Percentiles rank a stretch among this genome's conserved stretches.
Evolutionary conservation across 1,140 invertebrate genomes (phyloP).

Genomic region (Arion vulgaris): DNA sequence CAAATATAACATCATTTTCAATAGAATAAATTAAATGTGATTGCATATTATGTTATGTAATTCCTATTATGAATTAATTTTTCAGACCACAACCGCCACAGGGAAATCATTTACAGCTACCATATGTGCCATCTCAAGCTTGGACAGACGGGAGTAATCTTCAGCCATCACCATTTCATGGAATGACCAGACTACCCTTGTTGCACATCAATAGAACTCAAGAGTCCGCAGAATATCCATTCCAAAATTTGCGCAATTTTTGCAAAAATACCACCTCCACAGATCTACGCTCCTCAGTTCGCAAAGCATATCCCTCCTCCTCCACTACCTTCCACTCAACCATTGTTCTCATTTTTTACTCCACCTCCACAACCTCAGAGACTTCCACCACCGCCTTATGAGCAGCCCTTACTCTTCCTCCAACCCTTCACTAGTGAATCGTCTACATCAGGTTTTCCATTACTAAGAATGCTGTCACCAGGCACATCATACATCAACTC

Average conservation of each 20-base stretch:
- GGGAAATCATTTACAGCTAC: slow-evolving; percentile 22
- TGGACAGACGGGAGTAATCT: neutral
- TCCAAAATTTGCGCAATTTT: slow-evolving; percentile 19
- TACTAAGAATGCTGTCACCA: slow-evolving; percentile 23
- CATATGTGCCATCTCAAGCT: slow-evolving; percentile 23
- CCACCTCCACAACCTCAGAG: neutral
- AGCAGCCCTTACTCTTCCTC: neutral
- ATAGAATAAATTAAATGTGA: too few species aligned
- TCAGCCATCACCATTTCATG: neutral
- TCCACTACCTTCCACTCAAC: neutral
- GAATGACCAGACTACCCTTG: slow-evolving; percentile 48
- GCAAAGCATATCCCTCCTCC: neutral
- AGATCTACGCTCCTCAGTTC: neutral
- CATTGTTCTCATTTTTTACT: slow-evolving; percentile 4
- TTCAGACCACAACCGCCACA: neutral
- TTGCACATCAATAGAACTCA: slow-evolving; percentile 47
- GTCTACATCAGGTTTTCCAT: slow-evolving; percentile 41
- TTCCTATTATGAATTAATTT: neutral
- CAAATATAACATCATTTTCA: too few species aligned
- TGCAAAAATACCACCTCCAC: neutral
- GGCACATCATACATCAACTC: neutral
- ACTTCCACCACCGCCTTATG: slow-evolving; percentile 30
- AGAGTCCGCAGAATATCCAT: slow-evolving; percentile 30
- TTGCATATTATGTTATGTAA: too few species aligned
- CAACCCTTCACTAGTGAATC: slow-evolving; percentile 28